Conservation (phyloP, 2,888 invertebrate species). For the Pseudanteris insignis region DNA sequence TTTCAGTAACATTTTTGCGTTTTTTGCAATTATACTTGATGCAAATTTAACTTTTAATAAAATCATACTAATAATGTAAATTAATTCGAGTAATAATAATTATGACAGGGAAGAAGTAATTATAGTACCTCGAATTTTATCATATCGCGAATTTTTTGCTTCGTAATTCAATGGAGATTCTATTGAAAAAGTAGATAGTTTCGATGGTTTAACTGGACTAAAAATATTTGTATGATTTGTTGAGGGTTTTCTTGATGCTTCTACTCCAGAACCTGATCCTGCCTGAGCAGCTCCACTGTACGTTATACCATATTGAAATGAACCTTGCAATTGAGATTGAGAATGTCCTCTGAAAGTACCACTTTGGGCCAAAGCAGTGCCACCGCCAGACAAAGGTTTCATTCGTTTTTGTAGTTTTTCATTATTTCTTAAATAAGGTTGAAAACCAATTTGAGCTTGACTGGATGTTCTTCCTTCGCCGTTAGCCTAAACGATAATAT, state of each 20-base stretch:
- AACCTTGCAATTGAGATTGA: conserved; percentile 84
- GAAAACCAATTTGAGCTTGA: conserved; percentile 88
- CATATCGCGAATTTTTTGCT: conserved; percentile 17
- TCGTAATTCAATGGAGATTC: conserved; percentile 8
- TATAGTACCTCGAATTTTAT: conserved; percentile 21
- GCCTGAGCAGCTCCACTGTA: conserved; percentile 86
- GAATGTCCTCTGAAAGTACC: conserved; percentile 80
- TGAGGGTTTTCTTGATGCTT: conserved; percentile 57
- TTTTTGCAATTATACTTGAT: too few species aligned
- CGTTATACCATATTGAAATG: conserved; percentile 79
- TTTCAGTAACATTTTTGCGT: too few species aligned
- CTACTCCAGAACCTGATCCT: conserved; percentile 73
- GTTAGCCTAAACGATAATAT: conserved; percentile 69
- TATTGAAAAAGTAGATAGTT: conserved; percentile 7
- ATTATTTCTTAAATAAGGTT: conserved; percentile 72
- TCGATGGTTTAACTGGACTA: conserved; percentile 52
- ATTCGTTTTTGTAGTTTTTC: conserved; percentile 69
- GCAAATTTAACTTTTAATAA: too few species aligned
- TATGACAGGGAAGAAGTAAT: neutral
- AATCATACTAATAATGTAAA: too few species aligned
- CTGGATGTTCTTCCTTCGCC: conserved; percentile 87
- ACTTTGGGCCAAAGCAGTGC: conserved; percentile 82
- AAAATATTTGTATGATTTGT: conserved; percentile 53
- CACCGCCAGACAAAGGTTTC: conserved; percentile 77
- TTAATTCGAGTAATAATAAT: too few species aligned